These are phyloP conservation scores for Paradoxurus hermaphroditus DNA, from an alignment of 2,113 vertebrate species.

Conservation along the genomic window DNA sequence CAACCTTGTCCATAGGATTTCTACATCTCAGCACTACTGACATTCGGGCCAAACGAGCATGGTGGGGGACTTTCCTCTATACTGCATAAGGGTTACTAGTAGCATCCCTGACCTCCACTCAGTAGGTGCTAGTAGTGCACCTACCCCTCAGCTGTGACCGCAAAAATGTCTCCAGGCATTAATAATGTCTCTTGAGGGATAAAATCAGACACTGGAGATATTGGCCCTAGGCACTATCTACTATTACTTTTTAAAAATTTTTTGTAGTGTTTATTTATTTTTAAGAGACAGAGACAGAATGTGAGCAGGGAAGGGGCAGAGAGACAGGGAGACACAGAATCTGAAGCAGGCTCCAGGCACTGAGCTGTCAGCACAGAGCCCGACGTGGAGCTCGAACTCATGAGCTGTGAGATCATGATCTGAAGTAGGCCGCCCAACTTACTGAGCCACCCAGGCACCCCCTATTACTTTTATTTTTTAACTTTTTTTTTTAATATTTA, in stretches of 20 bases:
- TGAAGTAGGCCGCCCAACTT: neutral
- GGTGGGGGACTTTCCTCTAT: neutral
- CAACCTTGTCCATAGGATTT: neutral
- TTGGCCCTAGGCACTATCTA: neutral
- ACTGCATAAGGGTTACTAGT: neutral
- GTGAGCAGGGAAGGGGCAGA: neutral
- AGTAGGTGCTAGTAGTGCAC: neutral
- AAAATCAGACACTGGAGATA: neutral
- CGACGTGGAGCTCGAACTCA: neutral
- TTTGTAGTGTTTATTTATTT: neutral
- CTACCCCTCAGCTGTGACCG: neutral
- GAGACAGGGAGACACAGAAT: neutral
- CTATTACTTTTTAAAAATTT: neutral
- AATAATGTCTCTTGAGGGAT: neutral
- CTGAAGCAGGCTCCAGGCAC: too few relatives aligned
- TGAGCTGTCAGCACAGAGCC: neutral
- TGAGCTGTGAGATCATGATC: neutral
- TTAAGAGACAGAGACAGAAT: neutral
- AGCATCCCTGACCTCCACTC: neutral
- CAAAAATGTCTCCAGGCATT: neutral
- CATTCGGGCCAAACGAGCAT: neutral
- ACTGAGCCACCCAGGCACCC: neutral
- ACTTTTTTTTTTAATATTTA: neutral
- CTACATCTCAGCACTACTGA: neutral
- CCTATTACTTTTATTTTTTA: neutral